A percentile compares a stretch with the other conserved stretches of the same genome.
These are phyloP conservation scores for Indri indri DNA, from an alignment of 2,113 vertebrate species.

Conservation along the genomic window DNA sequence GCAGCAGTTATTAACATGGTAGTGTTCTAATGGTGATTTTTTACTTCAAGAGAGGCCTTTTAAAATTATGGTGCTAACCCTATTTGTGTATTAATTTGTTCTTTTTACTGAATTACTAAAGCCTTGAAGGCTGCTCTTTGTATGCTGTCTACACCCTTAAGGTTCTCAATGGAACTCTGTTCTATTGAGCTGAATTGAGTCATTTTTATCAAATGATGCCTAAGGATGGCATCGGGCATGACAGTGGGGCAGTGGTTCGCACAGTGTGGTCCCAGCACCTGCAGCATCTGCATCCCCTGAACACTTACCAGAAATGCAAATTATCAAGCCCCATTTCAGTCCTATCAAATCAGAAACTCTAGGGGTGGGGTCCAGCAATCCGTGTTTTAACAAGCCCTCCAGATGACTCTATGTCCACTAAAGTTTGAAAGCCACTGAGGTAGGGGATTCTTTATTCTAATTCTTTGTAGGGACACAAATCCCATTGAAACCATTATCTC, in stretches of 20 bases:
- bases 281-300: background rate
- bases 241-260: background rate
- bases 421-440: background rate
- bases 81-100: background rate
- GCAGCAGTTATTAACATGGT: background rate
- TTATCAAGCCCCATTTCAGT: background rate
- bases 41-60: conserved; percentile 12
- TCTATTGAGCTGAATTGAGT: background rate
- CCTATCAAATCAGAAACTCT: background rate
- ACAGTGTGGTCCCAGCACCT: background rate
- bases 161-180: background rate
- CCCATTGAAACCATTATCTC: background rate
- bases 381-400: background rate
- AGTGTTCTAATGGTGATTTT: background rate
- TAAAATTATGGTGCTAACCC: background rate
- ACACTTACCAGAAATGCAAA: background rate
- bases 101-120: background rate
- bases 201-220: background rate
- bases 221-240: background rate
- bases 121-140: background rate
- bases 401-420: background rate
- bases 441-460: background rate
- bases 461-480: background rate
- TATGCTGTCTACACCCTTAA: background rate
- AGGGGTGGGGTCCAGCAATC: background rate